Conservation (phyloP, 2,888 invertebrate genomes). For the Arge pagana region DNA sequence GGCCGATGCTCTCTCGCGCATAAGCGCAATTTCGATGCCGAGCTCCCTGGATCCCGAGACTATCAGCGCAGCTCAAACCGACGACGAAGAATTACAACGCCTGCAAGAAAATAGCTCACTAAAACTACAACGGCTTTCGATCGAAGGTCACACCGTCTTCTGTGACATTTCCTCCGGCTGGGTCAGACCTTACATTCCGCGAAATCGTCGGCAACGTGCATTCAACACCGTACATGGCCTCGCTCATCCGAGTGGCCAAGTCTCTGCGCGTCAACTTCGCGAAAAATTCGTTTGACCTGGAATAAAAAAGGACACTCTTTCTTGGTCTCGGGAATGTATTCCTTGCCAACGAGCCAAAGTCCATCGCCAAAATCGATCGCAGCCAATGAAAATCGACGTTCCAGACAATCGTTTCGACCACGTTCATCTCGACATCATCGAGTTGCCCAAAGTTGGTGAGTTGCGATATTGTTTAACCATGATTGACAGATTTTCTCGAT, state of each 20-base stretch:
- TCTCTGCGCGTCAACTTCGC: not conserved
- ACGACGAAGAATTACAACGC: slow-evolving; percentile 22
- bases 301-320: slow-evolving; percentile 27
- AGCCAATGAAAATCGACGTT: slow-evolving; percentile 26
- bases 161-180: slow-evolving; percentile 28
- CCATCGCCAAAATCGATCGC: slow-evolving; percentile 35
- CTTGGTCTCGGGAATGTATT: slow-evolving; percentile 40
- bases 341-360: slow-evolving; percentile 48
- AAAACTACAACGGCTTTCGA: not conserved
- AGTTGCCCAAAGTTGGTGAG: slow-evolving; percentile 46
- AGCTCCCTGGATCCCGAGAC: slow-evolving; percentile 5
- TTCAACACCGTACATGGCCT: not conserved
- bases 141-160: slow-evolving; percentile 13
- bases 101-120: not conserved
- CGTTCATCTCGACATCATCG: slow-evolving; percentile 56
- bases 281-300: slow-evolving; percentile 28
- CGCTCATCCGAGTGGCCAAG: not conserved
- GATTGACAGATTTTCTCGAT: slow-evolving; percentile 31
- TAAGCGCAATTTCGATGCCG: slow-evolving; percentile 25
- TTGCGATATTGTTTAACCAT: slow-evolving; percentile 31
- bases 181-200: slow-evolving; percentile 13
- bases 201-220: not conserved
- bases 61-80: slow-evolving; percentile 13
- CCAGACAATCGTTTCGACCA: slow-evolving; percentile 48
- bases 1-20: slow-evolving; percentile 28